Evolutionary conservation across 2,888 invertebrate genomes (phyloP).

Genomic region (Isotomurus palustris): DNA sequence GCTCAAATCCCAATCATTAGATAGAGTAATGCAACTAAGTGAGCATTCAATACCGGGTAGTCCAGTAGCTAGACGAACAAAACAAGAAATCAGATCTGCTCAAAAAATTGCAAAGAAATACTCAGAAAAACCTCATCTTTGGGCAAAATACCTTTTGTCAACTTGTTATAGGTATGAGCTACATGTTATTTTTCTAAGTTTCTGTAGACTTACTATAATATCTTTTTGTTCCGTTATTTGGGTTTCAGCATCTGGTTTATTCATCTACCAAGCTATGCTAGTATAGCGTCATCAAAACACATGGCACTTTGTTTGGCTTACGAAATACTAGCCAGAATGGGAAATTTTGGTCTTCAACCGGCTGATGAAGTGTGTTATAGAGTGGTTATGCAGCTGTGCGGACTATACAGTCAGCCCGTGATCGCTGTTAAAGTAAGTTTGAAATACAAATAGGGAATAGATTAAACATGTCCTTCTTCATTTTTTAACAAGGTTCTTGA

Average conservation of each 20-base stretch:
- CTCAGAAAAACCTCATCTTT: constrained; percentile 70
- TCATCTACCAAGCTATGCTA: constrained; percentile 80
- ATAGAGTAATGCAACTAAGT: constrained; percentile 32
- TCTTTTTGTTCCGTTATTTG: too few species aligned
- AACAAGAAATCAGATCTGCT: constrained; percentile 89
- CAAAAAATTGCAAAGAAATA: constrained; percentile 70
- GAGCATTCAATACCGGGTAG: constrained; percentile 61
- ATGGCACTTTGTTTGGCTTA: constrained; percentile 76
- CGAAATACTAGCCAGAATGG: constrained; percentile 80
- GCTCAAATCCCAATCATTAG: constrained; percentile 36
- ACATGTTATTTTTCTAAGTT: neutral
- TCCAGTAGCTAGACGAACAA: constrained; percentile 87
- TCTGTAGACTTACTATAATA: too few species aligned
- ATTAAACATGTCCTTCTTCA: neutral
- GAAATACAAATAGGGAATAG: neutral
- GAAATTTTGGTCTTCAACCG: constrained; percentile 71
- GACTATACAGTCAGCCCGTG: constrained; percentile 86
- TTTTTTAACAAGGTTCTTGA: constrained; percentile 6
- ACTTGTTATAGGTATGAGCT: constrained; percentile 66
- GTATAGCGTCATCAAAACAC: constrained; percentile 64
- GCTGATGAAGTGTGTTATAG: constrained; percentile 97
- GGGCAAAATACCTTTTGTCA: constrained; percentile 84
- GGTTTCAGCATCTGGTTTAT: constrained; percentile 80
- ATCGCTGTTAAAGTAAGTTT: constrained; percentile 72
- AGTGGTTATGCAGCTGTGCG: constrained; percentile 97